Percentiles rank a stretch among this genome's conserved stretches.
phyloP scores from a whole-genome alignment of 2,888 invertebrate genomes.

The Chelonus formosanus region DNA sequence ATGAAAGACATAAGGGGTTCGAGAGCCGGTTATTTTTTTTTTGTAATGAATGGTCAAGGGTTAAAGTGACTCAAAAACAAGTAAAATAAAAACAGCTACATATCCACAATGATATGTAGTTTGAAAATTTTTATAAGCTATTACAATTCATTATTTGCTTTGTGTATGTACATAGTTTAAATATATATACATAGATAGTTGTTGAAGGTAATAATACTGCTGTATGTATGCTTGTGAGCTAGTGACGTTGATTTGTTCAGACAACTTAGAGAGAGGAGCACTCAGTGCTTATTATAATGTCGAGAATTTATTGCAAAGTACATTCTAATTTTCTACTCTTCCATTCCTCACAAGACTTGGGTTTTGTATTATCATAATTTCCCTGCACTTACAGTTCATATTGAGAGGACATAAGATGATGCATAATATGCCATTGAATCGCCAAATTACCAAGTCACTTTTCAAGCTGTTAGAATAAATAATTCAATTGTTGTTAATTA shows the following conservation, averaged over 20 bases:
- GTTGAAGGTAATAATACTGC: slow-evolving; percentile 19
- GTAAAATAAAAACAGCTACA: slow-evolving; percentile 11
- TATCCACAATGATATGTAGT: not conserved
- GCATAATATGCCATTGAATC: too few species aligned
- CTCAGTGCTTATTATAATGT: slow-evolving; percentile 10
- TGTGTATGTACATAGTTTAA: not conserved
- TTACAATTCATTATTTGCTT: too few species aligned
- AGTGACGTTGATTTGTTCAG: slow-evolving; percentile 17
- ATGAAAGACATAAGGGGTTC: slow-evolving; percentile 17
- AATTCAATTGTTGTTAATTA: too few species aligned
- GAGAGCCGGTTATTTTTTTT: slow-evolving; percentile 16
- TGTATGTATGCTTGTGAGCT: slow-evolving; percentile 6
- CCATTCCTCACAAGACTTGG: not conserved
- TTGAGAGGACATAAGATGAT: too few species aligned
- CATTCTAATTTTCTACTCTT: not conserved
- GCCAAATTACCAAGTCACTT: too few species aligned
- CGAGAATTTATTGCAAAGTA: slow-evolving; percentile 13
- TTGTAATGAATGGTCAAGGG: slow-evolving; percentile 28
- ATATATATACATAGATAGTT: not conserved
- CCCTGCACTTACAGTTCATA: too few species aligned
- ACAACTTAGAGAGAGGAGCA: slow-evolving; percentile 11
- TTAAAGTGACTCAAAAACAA: slow-evolving; percentile 8
- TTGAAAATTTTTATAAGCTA: too few species aligned
- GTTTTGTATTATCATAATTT: too few species aligned
- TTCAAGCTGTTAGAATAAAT: too few species aligned